Base-by-base conservation (phyloP, 2,797 vertebrate species). In the Hozukius guyotensis region DNA sequence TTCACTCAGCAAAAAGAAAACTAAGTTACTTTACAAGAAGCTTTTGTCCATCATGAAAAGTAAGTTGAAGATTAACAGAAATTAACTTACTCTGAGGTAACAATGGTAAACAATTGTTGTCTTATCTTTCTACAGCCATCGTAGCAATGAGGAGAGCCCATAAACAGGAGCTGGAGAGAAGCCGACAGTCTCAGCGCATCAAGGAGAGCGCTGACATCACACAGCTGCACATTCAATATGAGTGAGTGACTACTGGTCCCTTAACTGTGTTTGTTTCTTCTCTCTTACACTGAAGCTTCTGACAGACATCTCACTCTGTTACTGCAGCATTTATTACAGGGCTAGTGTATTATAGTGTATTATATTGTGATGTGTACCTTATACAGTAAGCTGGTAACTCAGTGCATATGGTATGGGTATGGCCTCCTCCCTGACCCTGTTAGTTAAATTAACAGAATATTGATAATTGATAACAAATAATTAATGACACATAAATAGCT, bases 71-170 rank as follows among this genome's bases (percentile, higher is more conserved):
- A 46, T 59, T 0, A 59, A 8, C 36, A 56, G 7, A 61, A 65
- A 29, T 34, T 0, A 18, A 10, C n/a, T 63, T n/a, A n/a, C n/a
- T n/a, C n/a, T n/a, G n/a, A n/a, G n/a, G n/a, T n/a, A n/a, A n/a
- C n/a, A n/a, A 13, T 14, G 27, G 14, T 9, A 16, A 24, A 46
- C 34, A 24, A 7, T 31, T 5, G 53, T 67, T 73, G 4, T 36
- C 12, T 16, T 9, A 14, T 76, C 55, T 64, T 78, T 18, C 70
- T 22, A 0, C 91, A 99, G 98, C 97, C 63, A 99, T 99, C 0
- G 97, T 98, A 84, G 97, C 97, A 63, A 97, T 99, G 96, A 97
- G 97, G 89, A 97, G 98, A 2, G 96, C 97, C 0, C 97, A 99
- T 81, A 96, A 97, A 25, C 96, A 97, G 78, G 98, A 99, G 90